Conservation (phyloP, 1,140 invertebrate genomes). For the Eufriesea mexicana region DNA sequence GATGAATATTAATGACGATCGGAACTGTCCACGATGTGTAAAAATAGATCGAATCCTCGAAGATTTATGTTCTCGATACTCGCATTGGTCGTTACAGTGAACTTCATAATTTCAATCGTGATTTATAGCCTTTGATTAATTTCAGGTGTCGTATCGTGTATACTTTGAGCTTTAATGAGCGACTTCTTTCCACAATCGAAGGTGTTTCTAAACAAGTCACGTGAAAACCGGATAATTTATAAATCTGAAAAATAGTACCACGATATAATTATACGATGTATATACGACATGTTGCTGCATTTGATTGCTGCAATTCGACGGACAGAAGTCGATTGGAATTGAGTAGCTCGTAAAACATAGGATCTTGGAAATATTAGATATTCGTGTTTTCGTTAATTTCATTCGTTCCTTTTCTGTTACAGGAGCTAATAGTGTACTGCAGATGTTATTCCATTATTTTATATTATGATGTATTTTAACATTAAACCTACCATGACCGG, state of each 20-base stretch:
- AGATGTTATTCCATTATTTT: no score
- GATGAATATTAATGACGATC: slow-evolving; percentile 46
- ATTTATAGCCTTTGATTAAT: slow-evolving; percentile 28
- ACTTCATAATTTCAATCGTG: slow-evolving; percentile 22
- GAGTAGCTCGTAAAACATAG: no score
- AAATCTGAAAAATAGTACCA: neutral
- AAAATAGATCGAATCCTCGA: slow-evolving; percentile 28
- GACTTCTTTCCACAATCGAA: neutral
- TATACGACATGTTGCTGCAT: no score
- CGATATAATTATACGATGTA: no score
- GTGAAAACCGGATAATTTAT: neutral
- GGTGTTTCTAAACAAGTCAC: neutral
- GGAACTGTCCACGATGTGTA: slow-evolving; percentile 5
- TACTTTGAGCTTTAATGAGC: slow-evolving; percentile 3
- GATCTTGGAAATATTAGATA: no score
- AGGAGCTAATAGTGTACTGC: no score
- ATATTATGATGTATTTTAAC: no score
- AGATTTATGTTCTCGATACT: slow-evolving; percentile 25
- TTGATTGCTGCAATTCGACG: no score
- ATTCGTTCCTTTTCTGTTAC: no score
- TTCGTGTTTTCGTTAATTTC: no score
- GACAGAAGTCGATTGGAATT: no score
- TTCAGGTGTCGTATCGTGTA: neutral
- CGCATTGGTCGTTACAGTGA: neutral
- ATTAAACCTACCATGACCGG: no score